phyloP scores from a whole-genome alignment of 2,113 vertebrate species.

The Vicugna pacos region DNA sequence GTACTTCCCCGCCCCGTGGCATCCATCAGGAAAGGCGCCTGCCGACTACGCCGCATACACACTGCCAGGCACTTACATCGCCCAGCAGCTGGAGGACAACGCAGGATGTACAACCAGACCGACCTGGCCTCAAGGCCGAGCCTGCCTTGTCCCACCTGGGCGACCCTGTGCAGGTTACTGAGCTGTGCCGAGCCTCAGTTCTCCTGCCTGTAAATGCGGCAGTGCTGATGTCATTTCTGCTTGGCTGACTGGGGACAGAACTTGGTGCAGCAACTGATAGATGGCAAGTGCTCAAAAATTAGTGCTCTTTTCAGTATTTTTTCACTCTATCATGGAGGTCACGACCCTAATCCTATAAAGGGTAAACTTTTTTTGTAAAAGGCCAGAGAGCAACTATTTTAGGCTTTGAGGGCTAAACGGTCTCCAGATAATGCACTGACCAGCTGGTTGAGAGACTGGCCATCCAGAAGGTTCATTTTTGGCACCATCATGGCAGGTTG shows the following conservation, averaged over 20 bases:
- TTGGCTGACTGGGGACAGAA: background rate
- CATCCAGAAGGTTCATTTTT: background rate
- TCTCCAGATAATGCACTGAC: background rate
- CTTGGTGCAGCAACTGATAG: background rate
- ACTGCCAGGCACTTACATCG: fast-evolving
- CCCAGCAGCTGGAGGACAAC: fast-evolving
- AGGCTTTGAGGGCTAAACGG: no score
- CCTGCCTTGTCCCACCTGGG: background rate
- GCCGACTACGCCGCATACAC: fast-evolving
- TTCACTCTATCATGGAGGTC: fast-evolving
- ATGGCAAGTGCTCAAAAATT: background rate
- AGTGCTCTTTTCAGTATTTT: background rate
- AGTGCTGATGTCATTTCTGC: background rate
- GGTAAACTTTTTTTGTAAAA: background rate
- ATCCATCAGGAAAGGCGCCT: background rate
- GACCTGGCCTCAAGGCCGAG: background rate
- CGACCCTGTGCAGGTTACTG: fast-evolving
- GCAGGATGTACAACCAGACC: background rate
- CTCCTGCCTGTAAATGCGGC: background rate
- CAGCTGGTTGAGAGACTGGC: background rate
- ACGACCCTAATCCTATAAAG: no score
- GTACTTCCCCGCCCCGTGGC: fast-evolving
- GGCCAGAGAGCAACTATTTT: background rate
- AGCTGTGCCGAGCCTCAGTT: background rate
- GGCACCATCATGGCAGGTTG: background rate